Evolutionary conservation across 2,113 vertebrate genomes (phyloP), one percentile per base, ranked within the genome.

Genomic region (Perognathus longimembris): DNA sequence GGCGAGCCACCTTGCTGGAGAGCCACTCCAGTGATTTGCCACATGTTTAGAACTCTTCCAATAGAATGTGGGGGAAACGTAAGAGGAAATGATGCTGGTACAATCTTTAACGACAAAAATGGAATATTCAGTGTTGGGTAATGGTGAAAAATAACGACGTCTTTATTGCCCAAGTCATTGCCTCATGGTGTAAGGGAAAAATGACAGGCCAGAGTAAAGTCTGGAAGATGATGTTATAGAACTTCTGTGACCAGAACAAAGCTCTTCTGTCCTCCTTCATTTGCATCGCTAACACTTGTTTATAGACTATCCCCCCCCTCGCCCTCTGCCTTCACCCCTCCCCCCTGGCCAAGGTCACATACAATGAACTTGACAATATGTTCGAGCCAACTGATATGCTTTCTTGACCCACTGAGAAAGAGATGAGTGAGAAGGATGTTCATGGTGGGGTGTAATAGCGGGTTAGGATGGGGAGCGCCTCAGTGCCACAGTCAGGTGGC

Each of bases 401-500:
- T 17, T 7, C 5, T 20, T 24, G 5, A 57, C 57, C 14, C 15
- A 57, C 6, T 20, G 10, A 26, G n/a, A 77, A 73, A 26, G 10
- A 69, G 7, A n/a, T 6, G 6, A 15, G n/a, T n/a, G 34, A 66
- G 22, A 28, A 3, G 24, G 21, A 7, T 6, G 17, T 45, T 17
- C 9, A 15, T 36, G 3, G 10, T 73, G n/a, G 3, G n/a, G 36
- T 10, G 8, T 12, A 67, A 42, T 1, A 12, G 1, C 10, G n/a
- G 10, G 30, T 26, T 36, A 4, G 0, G 4, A 8, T 1, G 17
- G 8, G 4, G 5, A 40, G 21, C 34, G 2, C 14, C 26, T 28
- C 4, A 11, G 17, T 38, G 26, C 67, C 7, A 10, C 22, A 36
- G 17, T 28, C 7, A 20, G 30, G 22, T 4, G 3, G 10, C 32